Evolutionary conservation across 2,888 invertebrate species (phyloP).

Genomic region (Caenorhabditis macrosperma): DNA sequence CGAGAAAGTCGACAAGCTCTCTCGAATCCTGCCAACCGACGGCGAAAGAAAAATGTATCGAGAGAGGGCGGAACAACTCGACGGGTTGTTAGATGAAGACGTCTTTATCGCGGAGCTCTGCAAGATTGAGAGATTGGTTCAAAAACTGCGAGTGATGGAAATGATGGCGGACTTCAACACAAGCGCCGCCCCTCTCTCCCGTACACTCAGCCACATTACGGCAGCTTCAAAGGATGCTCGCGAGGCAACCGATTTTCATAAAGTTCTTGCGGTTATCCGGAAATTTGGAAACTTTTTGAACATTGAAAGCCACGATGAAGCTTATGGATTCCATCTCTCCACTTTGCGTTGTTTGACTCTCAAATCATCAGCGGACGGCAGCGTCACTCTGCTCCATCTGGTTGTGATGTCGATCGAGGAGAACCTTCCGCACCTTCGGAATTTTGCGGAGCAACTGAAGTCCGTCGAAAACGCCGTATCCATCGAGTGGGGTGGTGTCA

Average conservation of each 20-base stretch:
- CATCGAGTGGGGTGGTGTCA: slow-evolving; percentile 89
- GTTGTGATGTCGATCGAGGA: slow-evolving; percentile 92
- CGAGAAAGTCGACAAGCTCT: slow-evolving; percentile 89
- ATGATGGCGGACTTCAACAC: slow-evolving; percentile 98
- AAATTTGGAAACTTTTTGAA: slow-evolving; percentile 99
- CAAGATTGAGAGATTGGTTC: slow-evolving; percentile 93
- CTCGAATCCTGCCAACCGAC: slow-evolving; percentile 97
- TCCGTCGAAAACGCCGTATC: slow-evolving; percentile 90
- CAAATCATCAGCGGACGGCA: slow-evolving; percentile 91
- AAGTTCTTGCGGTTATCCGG: slow-evolving; percentile 93
- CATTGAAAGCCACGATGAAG: slow-evolving; percentile 93
- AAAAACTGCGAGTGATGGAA: slow-evolving; percentile 94
- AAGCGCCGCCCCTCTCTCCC: slow-evolving; percentile 86
- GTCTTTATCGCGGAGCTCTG: slow-evolving; percentile 84
- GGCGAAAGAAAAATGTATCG: slow-evolving; percentile 95
- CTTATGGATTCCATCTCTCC: slow-evolving; percentile 95
- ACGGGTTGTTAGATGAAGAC: slow-evolving; percentile 90
- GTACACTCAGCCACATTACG: slow-evolving; percentile 95
- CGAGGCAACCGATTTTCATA: slow-evolving; percentile 90
- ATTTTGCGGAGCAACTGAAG: slow-evolving; percentile 92
- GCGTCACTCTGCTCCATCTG: slow-evolving; percentile 93
- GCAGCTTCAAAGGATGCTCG: slow-evolving; percentile 94
- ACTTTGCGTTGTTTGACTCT: slow-evolving; percentile 91
- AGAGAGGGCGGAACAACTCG: slow-evolving; percentile 86
- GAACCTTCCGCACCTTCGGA: slow-evolving; percentile 91